Evolutionary conservation across 2,888 invertebrate species (phyloP), one percentile per base, ranked within the genome.

Genomic region (Caprella mutica): DNA sequence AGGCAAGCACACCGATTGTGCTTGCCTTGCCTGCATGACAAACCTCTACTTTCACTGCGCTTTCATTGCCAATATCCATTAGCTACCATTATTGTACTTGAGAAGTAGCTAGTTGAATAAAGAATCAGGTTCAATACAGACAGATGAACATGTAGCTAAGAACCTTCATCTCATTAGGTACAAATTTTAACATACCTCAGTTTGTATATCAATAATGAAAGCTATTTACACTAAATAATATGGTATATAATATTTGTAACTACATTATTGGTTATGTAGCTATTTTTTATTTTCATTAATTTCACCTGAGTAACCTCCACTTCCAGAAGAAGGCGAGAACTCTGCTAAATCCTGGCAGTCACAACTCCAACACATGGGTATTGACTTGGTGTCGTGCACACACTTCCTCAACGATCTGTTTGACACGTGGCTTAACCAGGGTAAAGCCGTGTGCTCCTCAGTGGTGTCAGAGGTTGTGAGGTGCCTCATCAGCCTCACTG

Each of bases 351-450:
- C 57, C 17, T 58, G 68, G 50, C 66, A 68, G 52, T 65, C 56
- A 59, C 69, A 69, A 54, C 67, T 70, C 48, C 69, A 77, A 48
- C 75, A 75, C 51, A 80, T 80, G 63, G 84, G 82, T 12, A 78
- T 96, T 35, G 94, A 96, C 74, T 78, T 93, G 29, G 86, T 87
- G 71, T 96, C 94, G 59, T 96, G 94, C 74, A 74, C 94, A 53
- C 90, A 91, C 71, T 84, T 96, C 70, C 77, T 96, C 19, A 81
- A 92, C 71, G 94, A 96, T 72, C 81, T 94, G 30, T 90, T 89
- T 66, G 81, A 86, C 1, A 88, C 91, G 57, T 81, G 84, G 80
- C 72, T 82, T 61, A 75, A 77, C 52, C 74, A 78, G 12, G 75
- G 77, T 67, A 65, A 55, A 52, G 58, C 60, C 26, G 44, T 62